Evolutionary conservation across 2,888 invertebrate species (phyloP).

Genomic region (Perdita meconis): DNA sequence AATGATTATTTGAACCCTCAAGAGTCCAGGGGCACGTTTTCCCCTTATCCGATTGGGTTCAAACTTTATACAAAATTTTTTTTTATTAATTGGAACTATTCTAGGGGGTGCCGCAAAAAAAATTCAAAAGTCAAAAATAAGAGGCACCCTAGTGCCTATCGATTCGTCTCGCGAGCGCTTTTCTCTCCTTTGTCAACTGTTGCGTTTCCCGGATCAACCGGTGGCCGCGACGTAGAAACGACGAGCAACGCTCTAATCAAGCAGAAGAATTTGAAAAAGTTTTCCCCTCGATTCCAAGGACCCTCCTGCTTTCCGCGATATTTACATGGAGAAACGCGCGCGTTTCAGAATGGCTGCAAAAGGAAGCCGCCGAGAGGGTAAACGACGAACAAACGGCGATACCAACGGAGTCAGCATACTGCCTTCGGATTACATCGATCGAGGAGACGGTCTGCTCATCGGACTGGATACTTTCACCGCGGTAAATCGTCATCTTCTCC

Average conservation of each 20-base stretch:
- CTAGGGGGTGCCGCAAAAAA: no score
- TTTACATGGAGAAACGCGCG: background rate
- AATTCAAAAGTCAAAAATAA: no score
- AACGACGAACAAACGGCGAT: conserved; percentile 76
- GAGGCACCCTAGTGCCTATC: no score
- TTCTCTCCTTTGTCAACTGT: no score
- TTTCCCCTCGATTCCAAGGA: conserved; percentile 13
- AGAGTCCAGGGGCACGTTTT: no score
- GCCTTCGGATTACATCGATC: conserved; percentile 81
- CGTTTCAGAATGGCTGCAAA: conserved; percentile 75
- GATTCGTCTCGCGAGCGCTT: no score
- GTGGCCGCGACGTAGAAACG: background rate
- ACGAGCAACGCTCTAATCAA: background rate
- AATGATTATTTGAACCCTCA: no score
- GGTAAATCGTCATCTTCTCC: conserved; percentile 76
- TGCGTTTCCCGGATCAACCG: no score
- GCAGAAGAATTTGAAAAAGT: conserved; percentile 58
- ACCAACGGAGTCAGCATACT: conserved; percentile 78
- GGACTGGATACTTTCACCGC: conserved; percentile 79
- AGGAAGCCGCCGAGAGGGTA: conserved; percentile 78
- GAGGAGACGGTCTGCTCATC: conserved; percentile 80
- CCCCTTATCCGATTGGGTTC: no score
- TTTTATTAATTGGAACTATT: no score
- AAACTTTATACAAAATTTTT: no score
- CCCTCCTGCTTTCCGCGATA: background rate